Evolutionary conservation across 2,888 invertebrate genomes (phyloP), one percentile per base, ranked within the genome.

Genomic region (Yponomeuta sedellus): DNA sequence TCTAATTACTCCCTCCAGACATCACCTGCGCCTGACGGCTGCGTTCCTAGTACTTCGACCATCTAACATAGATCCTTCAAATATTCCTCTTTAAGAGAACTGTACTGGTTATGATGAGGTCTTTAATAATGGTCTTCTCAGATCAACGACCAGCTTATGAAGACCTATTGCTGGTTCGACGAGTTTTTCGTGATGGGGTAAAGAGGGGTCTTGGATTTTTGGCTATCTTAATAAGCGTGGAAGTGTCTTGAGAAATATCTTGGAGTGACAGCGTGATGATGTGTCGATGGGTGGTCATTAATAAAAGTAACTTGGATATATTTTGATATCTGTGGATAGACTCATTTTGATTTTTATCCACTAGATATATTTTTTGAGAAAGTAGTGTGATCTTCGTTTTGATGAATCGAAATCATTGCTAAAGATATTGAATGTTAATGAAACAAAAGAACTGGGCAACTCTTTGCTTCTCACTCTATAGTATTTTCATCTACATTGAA

Each of bases 11-110:
- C 81, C 79, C 81, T 80, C 80, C 82, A 75, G 83, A 79, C 84
- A 87, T 87, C 90, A 91, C 90, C 90, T 91, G 90, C 85, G 76
- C 76, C 85, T 91, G 90, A 89, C 89, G 83, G 77, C 72, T 67
- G 64, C 64, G 74, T 70, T 75, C 72, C 76, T 78, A 73, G 75
- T 74, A 71, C 71, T 71, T 72, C 71, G 67, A 67, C 83, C 81
- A 82, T 28, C 71, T 68, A 76, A 72, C 12, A 10, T 2, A 66
- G 78, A 79, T 25, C 75, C 69, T 66, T 65, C 8, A 6, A 52
- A 52, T 1, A 52, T 52, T 16, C 61, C 61, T 8, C 34, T 34
- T 1, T 34, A 34, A 34, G 34, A 34, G 8, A 64, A 39, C 6
- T 28, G 12, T n/a, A 12, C 25, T 11, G 16, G 64, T 64, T 57